Percentiles rank a stretch among this genome's conserved stretches.
Conservation (phyloP, 2,888 invertebrate genomes). For the Scaptomyza flava region DNA sequence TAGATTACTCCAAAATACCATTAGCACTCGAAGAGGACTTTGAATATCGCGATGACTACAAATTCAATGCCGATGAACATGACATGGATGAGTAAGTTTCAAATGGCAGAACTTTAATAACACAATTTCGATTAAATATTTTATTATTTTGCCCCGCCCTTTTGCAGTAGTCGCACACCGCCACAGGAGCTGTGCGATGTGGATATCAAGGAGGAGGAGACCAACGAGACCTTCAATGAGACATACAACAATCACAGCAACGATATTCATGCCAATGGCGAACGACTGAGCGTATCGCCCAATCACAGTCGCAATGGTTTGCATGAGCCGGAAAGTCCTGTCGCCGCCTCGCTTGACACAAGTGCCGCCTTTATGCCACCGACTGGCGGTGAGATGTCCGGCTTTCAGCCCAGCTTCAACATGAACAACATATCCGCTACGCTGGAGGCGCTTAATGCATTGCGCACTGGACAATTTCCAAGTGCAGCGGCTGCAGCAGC, state of each 20-base stretch:
- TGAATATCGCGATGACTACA: slow-evolving; percentile 82
- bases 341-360: slow-evolving; percentile 52
- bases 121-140: slow-evolving; percentile 1
- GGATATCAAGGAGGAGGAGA: slow-evolving; percentile 83
- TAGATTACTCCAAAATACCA: slow-evolving; percentile 84
- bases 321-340: slow-evolving; percentile 65
- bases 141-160: too few species aligned
- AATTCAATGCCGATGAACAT: slow-evolving; percentile 81
- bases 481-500: slow-evolving; percentile 82
- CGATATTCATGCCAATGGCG: slow-evolving; percentile 68
- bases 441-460: slow-evolving; percentile 83
- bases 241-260: slow-evolving; percentile 74
- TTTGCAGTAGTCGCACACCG: slow-evolving; percentile 82
- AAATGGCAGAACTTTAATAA: too few species aligned
- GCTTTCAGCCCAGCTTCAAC: slow-evolving; percentile 82
- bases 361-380: slow-evolving; percentile 64
- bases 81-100: slow-evolving; percentile 84
- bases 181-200: slow-evolving; percentile 83
- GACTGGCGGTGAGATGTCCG: slow-evolving; percentile 75
- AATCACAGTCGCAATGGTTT: slow-evolving; percentile 72
- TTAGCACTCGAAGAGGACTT: slow-evolving; percentile 83
- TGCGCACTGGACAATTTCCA: slow-evolving; percentile 82
- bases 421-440: slow-evolving; percentile 84
- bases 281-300: slow-evolving; percentile 73
- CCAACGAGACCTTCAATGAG: slow-evolving; percentile 80